Base-by-base conservation (phyloP, 37 sponge, comb jelly and placozoan genomes). In the Hormiphora californensis region DNA sequence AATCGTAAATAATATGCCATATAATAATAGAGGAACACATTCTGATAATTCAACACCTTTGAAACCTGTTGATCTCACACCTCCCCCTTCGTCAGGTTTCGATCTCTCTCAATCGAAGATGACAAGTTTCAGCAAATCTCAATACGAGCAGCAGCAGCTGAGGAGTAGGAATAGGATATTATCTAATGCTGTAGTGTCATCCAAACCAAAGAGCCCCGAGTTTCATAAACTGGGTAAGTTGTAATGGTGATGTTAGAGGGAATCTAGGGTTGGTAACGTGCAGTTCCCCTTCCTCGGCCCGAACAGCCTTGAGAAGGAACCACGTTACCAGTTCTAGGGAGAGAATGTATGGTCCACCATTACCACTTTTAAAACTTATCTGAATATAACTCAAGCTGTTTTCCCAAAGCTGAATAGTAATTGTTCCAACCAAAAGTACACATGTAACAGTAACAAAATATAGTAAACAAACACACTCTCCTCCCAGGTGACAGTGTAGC, bases 201-300 rank as follows among this genome's bases (percentile, higher is more conserved):
- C 35, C 43, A 5, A 73, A 1, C 36, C 7, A 25, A 73, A 73
- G 44, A 19, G 46, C 17, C 21, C 81, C 25, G 81, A 73, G 35
- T 73, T 73, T 19, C 43, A 43, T 1, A 73, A 40, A 21, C 81
- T 73, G 25, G 81, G 81, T 32, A n/a, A n/a, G n/a, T n/a, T n/a
- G n/a, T n/a, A 73, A 73, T 57, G 59, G 59, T 57, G 25, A 57
- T 19, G 11, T 46, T 12, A 46, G 8, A 46, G 12, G n/a, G n/a
- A n/a, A n/a, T n/a, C n/a, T n/a, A n/a, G n/a, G n/a, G n/a, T n/a
- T n/a, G n/a, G n/a, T n/a, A n/a, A n/a, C n/a, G n/a, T n/a, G n/a
- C n/a, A n/a, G n/a, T n/a, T n/a, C n/a, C n/a, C n/a, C n/a, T n/a
- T n/a, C n/a, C n/a, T n/a, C n/a, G n/a, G n/a, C n/a, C n/a, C n/a